Conservation (phyloP, 2,888 invertebrate genomes). For the Ferrisia virgata region DNA sequence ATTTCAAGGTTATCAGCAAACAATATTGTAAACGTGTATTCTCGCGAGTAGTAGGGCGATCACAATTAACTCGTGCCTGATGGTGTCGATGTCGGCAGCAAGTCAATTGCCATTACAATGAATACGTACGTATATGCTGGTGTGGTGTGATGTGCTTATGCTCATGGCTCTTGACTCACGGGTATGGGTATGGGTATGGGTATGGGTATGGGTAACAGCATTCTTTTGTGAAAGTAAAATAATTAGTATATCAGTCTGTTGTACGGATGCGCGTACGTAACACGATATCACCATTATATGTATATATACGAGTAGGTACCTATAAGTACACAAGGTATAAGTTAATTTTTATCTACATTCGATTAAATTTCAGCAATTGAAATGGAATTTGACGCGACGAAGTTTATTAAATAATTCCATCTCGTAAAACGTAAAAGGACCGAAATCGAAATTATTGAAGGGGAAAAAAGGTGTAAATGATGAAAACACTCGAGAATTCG, state of each 20-base stretch:
- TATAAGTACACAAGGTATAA: neutral
- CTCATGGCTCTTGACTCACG: too few species aligned
- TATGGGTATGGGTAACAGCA: neutral
- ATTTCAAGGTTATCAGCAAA: slow-evolving; percentile 8
- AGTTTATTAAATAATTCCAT: too few species aligned
- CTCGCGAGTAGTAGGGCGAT: neutral
- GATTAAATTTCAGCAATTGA: neutral
- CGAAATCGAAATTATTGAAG: too few species aligned
- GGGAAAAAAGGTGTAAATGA: neutral
- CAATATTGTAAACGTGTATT: neutral
- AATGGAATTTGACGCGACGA: neutral
- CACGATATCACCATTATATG: too few species aligned
- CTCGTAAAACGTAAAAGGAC: neutral
- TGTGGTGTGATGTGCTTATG: too few species aligned
- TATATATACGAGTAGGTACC: too few species aligned
- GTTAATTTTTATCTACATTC: neutral
- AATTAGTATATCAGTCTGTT: neutral
- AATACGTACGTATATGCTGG: neutral
- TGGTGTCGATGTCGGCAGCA: neutral
- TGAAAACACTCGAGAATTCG: neutral
- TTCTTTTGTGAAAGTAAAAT: neutral
- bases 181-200: too few species aligned
- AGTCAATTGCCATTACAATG: neutral
- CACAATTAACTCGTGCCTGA: neutral
- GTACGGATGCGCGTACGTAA: neutral